phyloP scores from a whole-genome alignment of 2,113 vertebrate genomes.

The Passer montanus region DNA sequence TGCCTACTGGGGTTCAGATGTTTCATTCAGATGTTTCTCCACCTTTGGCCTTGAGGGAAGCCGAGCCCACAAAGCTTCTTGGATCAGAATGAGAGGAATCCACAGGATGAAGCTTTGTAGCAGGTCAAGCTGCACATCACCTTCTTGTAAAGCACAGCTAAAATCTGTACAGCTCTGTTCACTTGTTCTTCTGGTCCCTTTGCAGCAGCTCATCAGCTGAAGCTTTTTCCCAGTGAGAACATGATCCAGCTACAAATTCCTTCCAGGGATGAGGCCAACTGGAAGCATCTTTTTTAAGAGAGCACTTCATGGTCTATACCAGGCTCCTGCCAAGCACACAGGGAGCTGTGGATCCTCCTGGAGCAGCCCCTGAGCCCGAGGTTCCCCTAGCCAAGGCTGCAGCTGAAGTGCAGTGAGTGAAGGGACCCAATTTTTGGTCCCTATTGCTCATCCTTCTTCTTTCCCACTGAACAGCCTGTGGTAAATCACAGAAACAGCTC shows the following conservation, averaged over 20 bases:
- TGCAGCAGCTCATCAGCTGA: neutral
- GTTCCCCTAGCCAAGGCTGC: neutral
- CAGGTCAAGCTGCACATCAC: neutral
- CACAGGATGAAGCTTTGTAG: neutral
- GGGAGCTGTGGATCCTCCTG: neutral
- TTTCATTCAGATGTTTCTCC: neutral
- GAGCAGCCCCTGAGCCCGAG: neutral
- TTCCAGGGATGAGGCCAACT: neutral
- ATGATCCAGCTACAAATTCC: neutral
- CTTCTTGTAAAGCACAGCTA: neutral
- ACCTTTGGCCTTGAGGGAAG: neutral
- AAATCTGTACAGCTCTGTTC: neutral
- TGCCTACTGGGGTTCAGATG: neutral
- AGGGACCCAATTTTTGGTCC: neutral
- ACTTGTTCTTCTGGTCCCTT: neutral
- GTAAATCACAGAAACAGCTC: neutral
- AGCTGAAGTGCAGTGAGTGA: neutral
- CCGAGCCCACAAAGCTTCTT: neutral
- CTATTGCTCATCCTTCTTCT: neutral
- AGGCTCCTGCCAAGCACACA: neutral
- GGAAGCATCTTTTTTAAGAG: neutral
- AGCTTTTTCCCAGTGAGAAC: neutral
- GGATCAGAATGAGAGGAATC: neutral
- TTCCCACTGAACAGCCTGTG: neutral
- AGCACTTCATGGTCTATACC: neutral